Conservation (phyloP, 2,113 vertebrate species). For the Semnopithecus entellus region DNA sequence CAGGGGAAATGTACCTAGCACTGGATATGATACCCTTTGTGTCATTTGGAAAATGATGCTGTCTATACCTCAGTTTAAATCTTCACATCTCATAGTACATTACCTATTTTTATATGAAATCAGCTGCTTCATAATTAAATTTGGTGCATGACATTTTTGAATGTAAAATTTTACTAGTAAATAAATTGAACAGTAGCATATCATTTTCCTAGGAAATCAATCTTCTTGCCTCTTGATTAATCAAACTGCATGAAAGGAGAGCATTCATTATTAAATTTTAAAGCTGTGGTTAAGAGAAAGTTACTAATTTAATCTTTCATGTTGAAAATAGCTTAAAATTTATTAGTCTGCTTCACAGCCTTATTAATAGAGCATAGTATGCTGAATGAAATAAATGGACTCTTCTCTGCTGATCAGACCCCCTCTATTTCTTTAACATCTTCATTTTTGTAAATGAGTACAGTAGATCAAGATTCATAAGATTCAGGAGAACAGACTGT, state of each 20-base stretch:
- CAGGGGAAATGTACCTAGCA: neutral
- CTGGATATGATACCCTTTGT: neutral
- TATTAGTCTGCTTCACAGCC: slow-evolving; percentile 31
- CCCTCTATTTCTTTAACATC: neutral
- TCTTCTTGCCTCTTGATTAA: slow-evolving; percentile 47
- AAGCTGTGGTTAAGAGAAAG: slow-evolving; percentile 41
- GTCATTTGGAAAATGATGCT: slow-evolving; percentile 16
- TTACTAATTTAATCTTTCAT: slow-evolving; percentile 59
- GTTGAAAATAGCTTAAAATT: slow-evolving; percentile 41
- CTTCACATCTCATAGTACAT: neutral
- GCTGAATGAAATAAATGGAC: neutral
- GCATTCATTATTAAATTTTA: slow-evolving; percentile 51
- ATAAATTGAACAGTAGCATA: slow-evolving; percentile 36
- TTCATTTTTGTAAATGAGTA: neutral
- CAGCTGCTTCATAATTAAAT: slow-evolving; percentile 35
- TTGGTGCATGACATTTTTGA: slow-evolving; percentile 36
- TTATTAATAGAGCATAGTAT: slow-evolving; percentile 2
- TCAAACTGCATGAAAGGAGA: neutral
- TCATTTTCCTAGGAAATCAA: slow-evolving; percentile 36
- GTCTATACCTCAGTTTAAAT: neutral
- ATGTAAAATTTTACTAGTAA: slow-evolving; percentile 52
- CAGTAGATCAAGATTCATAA: neutral
- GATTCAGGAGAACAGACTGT: neutral
- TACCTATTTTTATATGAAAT: slow-evolving; percentile 8
- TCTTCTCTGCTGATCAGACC: neutral